Percentiles rank a stretch among this genome's conserved stretches.
Evolutionary conservation across 1,140 invertebrate genomes (phyloP).

Genomic region (Zaprionus taronus): DNA sequence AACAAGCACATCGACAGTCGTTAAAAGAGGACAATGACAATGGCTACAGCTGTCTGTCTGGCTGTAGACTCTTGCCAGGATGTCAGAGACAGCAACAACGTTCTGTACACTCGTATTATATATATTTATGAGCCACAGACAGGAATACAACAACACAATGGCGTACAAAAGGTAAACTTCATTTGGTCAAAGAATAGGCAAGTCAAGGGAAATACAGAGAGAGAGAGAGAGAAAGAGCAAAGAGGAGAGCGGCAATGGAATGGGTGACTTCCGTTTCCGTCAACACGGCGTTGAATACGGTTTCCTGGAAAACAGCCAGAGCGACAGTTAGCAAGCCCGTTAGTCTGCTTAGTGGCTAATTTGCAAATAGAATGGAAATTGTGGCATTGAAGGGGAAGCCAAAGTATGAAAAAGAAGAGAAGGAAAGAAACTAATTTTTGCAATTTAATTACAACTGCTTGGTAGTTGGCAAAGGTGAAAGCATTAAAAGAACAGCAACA

Average conservation of each 20-base stretch:
- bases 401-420: not conserved
- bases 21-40: constrained; percentile 41
- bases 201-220: constrained; percentile 8
- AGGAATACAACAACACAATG: constrained; percentile 26
- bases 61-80: constrained; percentile 13
- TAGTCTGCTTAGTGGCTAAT: constrained; percentile 71
- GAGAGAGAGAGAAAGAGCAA: constrained; percentile 4
- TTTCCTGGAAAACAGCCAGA: constrained; percentile 35
- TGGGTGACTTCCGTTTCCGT: constrained; percentile 49
- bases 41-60: not conserved
- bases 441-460: constrained; percentile 65
- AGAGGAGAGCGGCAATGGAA: not conserved
- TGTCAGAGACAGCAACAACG: constrained; percentile 31
- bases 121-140: constrained; percentile 46
- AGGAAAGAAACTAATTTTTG: constrained; percentile 25
- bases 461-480: constrained; percentile 5
- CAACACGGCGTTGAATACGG: constrained; percentile 32
- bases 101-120: constrained; percentile 22
- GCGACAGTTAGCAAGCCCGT: constrained; percentile 52
- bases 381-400: not conserved
- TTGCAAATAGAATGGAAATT: constrained; percentile 61
- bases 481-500: constrained; percentile 2
- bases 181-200: constrained; percentile 31
- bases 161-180: constrained; percentile 42
- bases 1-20: constrained; percentile 51